Evolutionary conservation across 2,113 vertebrate genomes (phyloP).

Genomic region (Pseudorhombus dupliciocellatus): DNA sequence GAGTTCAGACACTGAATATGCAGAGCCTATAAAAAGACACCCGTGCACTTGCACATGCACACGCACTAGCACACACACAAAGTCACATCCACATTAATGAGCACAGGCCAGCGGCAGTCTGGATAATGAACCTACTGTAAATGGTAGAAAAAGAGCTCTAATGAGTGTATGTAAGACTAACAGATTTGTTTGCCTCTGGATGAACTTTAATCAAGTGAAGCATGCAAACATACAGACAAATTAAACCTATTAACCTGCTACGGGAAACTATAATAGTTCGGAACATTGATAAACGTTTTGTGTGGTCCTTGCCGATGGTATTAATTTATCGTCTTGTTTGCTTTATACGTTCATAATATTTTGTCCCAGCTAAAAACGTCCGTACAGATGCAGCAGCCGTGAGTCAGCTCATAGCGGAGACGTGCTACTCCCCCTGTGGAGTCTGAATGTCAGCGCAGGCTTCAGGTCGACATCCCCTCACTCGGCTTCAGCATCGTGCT

Average conservation of each 20-base stretch:
- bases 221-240: neutral
- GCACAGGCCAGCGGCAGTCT: conserved; percentile 30
- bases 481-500: conserved; percentile 13
- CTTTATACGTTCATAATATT: neutral
- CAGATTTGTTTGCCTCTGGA: conserved; percentile 36
- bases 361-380: neutral
- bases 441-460: neutral
- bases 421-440: neutral
- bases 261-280: neutral
- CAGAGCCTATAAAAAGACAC: conserved; percentile 2
- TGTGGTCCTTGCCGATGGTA: neutral
- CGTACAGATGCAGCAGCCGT: neutral
- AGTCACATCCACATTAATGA: conserved; percentile 28
- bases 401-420: conserved; percentile 16
- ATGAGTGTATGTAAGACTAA: conserved; percentile 36
- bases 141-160: conserved; percentile 33
- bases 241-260: neutral
- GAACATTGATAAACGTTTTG: neutral
- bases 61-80: neutral
- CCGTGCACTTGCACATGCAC: neutral
- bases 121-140: conserved; percentile 50
- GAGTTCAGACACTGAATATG: neutral
- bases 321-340: neutral
- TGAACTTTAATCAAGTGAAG: conserved; percentile 30
- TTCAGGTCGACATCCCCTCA: neutral